Conservation (phyloP, 2,888 invertebrate genomes). For the Scotopteryx bipunctaria region DNA sequence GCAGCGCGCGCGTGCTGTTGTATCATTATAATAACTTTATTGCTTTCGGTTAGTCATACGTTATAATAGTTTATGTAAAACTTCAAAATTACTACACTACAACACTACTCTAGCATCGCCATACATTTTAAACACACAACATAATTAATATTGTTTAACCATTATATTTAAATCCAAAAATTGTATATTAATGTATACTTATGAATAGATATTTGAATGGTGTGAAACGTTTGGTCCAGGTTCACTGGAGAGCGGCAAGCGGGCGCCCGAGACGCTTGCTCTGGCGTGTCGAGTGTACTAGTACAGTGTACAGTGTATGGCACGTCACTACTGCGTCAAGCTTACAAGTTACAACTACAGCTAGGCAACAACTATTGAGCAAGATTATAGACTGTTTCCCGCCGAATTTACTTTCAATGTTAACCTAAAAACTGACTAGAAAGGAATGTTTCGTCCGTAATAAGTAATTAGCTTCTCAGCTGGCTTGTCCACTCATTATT, state of each 20-base stretch:
- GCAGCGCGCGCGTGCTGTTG: slow-evolving; percentile 75
- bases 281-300: slow-evolving; percentile 54
- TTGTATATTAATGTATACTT: slow-evolving; percentile 45
- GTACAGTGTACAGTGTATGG: too few relatives aligned
- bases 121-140: slow-evolving; percentile 80
- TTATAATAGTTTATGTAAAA: slow-evolving; percentile 71
- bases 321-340: slow-evolving; percentile 73
- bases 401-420: slow-evolving; percentile 47
- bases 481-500: slow-evolving; percentile 75
- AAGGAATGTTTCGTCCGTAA: slow-evolving; percentile 75
- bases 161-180: slow-evolving; percentile 55
- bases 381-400: slow-evolving; percentile 65
- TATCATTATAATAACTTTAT: slow-evolving; percentile 68
- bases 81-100: slow-evolving; percentile 81
- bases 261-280: slow-evolving; percentile 59
- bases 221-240: slow-evolving; percentile 76
- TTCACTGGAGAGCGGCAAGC: slow-evolving; percentile 65
- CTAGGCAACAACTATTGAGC: slow-evolving; percentile 78
- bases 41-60: slow-evolving; percentile 79
- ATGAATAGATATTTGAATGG: slow-evolving; percentile 55
- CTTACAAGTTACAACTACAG: slow-evolving; percentile 54
- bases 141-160: slow-evolving; percentile 66
- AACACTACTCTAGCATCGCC: slow-evolving; percentile 78
- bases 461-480: slow-evolving; percentile 65
- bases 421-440: slow-evolving; percentile 72